A percentile compares a stretch with the other conserved stretches of the same genome.
These are phyloP conservation scores for Agrotis clavis DNA, from an alignment of 2,888 invertebrate species.

Conservation along the genomic window DNA sequence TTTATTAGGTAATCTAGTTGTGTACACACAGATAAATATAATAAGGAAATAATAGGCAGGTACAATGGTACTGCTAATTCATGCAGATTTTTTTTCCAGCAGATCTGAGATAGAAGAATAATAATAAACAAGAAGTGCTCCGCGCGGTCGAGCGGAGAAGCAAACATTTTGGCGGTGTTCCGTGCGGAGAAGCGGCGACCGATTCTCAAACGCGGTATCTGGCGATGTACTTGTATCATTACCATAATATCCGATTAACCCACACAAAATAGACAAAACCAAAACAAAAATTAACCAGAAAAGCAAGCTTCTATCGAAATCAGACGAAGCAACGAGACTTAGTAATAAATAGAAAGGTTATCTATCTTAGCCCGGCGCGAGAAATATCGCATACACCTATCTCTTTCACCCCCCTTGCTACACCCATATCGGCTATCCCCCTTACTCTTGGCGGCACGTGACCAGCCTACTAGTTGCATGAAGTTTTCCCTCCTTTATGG, in stretches of 20 bases:
- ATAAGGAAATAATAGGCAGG: too few species aligned
- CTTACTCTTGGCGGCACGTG: slow-evolving; percentile 78
- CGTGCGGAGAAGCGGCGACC: too few species aligned
- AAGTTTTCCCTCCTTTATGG: slow-evolving; percentile 82
- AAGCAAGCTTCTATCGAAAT: slow-evolving; percentile 45
- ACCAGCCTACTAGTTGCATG: slow-evolving; percentile 79
- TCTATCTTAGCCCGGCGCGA: slow-evolving; percentile 72
- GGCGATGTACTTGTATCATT: background rate
- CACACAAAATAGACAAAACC: slow-evolving; percentile 1
- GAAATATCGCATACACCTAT: slow-evolving; percentile 67
- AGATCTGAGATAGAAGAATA: too few species aligned
- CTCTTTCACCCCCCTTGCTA: slow-evolving; percentile 58
- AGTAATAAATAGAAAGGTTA: slow-evolving; percentile 72
- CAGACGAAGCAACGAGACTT: slow-evolving; percentile 50
- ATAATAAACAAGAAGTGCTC: too few species aligned
- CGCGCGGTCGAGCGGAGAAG: too few species aligned
- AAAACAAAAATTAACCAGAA: slow-evolving; percentile 36
- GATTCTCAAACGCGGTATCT: too few species aligned
- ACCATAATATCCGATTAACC: background rate
- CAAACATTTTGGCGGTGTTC: too few species aligned
- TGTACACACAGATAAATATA: too few species aligned
- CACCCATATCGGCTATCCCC: slow-evolving; percentile 55
- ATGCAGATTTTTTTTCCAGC: too few species aligned
- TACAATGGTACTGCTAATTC: too few species aligned
- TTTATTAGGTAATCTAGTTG: too few species aligned